Base-by-base conservation (phyloP, 2,888 invertebrate species). In the Malthinus seriepunctatus region DNA sequence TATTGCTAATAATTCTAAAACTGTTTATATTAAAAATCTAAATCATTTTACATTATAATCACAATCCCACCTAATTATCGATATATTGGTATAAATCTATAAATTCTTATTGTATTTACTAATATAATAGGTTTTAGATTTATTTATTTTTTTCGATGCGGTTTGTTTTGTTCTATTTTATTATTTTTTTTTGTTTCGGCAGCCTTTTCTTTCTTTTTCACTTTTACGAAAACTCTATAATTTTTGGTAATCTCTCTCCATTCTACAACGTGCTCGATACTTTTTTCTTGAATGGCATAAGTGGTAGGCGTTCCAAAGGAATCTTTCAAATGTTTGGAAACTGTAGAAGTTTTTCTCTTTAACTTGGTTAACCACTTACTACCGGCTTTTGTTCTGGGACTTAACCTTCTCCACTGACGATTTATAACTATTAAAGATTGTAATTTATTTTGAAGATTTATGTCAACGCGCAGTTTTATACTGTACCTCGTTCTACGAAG, bases 401-500 rank as follows among this genome's bases (percentile, higher is more conserved):
- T 42, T 42, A 42, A 23, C 8, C 23, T 42, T 2, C 23, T 14
- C 39, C 39, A 42, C 12, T 23, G 39, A 5, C 14, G 39, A 8
- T 42, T 15, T n/a, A 42, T n/a, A 8, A 42, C 39, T 42, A 6
- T n/a, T 15, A 8, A 23, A 38, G 12, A 47, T 8, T 14, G 7
- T 31, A 8, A 8, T 31, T 35, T 10, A 31, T 12, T 48, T 34
- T 48, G 35, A 12, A 15, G 8, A 3, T n/a, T 8, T 1, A 14
- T 32, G 34, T 8, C 3, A 42, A 14, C 10, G 39, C 6, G 15
- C 23, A 32, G 15, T 3, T 11, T n/a, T 23, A 48, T 56, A 56
- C 52, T 65, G 67, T 72, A 79, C 77, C 79, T 78, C 79, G 78
- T 61, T 79, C 78, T 69, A 80, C 90, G 82, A 92, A 93, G 72